These are phyloP conservation scores for Anolis carolinensis DNA, from an alignment of 2,113 vertebrate species.

Conservation along the genomic window DNA sequence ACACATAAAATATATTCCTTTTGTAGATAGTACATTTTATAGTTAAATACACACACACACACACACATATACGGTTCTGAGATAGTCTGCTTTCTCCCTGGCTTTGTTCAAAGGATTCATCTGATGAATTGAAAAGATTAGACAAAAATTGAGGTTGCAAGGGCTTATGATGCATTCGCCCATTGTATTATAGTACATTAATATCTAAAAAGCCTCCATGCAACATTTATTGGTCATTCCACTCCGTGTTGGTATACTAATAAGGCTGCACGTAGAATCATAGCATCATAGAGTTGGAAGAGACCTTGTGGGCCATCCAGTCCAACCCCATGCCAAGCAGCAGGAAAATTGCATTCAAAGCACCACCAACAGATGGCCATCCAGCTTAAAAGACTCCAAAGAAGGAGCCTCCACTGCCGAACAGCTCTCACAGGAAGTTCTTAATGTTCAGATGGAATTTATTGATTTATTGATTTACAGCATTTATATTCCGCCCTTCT, in stretches of 20 bases:
- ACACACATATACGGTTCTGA: neutral
- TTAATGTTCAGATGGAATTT: too few relatives aligned
- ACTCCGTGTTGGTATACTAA: neutral
- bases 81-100: neutral
- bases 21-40: neutral
- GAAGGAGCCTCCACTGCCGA: too few relatives aligned
- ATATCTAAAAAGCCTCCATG: neutral
- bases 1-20: neutral
- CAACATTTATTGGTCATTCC: neutral
- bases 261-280: neutral
- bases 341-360: too few relatives aligned
- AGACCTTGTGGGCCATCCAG: too few relatives aligned
- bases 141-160: neutral
- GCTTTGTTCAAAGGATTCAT: neutral
- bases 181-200: neutral
- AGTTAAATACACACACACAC: neutral
- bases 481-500: too few relatives aligned
- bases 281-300: too few relatives aligned
- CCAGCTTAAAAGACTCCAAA: too few relatives aligned
- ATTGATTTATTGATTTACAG: too few relatives aligned
- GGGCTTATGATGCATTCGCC: constrained; percentile 3
- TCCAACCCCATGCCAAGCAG: too few relatives aligned
- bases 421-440: too few relatives aligned
- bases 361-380: too few relatives aligned
- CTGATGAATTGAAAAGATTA: neutral